Conservation (phyloP, 2,113 vertebrate genomes). For the Toxostoma redivivum region DNA sequence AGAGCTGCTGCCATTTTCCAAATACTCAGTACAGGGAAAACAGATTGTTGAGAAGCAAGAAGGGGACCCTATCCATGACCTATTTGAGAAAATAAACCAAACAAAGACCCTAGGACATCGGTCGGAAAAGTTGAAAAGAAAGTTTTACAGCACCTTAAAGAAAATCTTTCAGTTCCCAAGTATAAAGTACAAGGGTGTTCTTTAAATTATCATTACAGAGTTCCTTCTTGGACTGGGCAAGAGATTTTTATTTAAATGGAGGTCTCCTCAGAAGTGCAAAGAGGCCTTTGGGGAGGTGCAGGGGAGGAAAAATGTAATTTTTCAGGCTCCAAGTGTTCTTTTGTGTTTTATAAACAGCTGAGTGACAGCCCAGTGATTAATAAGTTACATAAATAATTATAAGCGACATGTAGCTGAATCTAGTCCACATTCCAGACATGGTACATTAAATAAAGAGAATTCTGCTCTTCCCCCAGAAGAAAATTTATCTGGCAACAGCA, state of each 20-base stretch:
- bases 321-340: slow-evolving; percentile 65
- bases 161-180: neutral
- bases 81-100: neutral
- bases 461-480: slow-evolving; percentile 42
- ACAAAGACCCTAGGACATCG: neutral
- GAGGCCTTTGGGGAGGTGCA: slow-evolving; percentile 49
- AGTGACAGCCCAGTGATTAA: slow-evolving; percentile 61
- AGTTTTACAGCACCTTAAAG: neutral
- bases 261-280: slow-evolving; percentile 40
- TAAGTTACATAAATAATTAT: slow-evolving; percentile 71
- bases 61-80: neutral
- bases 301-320: slow-evolving; percentile 63
- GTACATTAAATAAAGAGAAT: slow-evolving; percentile 69
- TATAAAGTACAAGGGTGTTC: neutral
- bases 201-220: slow-evolving; percentile 26
- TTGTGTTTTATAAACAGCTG: slow-evolving; percentile 64
- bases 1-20: neutral
- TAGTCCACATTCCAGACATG: slow-evolving; percentile 64
- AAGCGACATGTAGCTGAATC: slow-evolving; percentile 60
- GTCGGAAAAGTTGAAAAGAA: neutral
- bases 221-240: neutral
- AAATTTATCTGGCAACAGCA: slow-evolving; percentile 59
- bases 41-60: neutral
- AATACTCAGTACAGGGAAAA: neutral
- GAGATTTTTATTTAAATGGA: slow-evolving; percentile 57